Evolutionary conservation across 2,113 vertebrate species (phyloP), one percentile per base, ranked within the genome.

Genomic region (Chamaetylas fuelleborni): DNA sequence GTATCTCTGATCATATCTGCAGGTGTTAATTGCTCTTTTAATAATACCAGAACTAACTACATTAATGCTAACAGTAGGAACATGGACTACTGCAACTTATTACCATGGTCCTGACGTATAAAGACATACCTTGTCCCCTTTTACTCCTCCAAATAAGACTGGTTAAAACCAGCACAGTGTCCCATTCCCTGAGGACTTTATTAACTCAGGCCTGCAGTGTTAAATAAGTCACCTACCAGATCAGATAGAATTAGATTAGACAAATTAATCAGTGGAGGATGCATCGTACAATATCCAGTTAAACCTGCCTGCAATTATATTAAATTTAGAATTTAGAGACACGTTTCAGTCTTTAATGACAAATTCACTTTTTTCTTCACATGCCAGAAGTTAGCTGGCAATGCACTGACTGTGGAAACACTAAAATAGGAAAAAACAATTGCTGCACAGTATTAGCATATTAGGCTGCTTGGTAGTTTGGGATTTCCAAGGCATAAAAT

Each of bases 1-100:
- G 47, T 53, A 95, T 93, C 93, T 94, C 85, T 89, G 92, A 95
- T 96, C 45, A 42, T 69, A 96, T 88, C 92, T 91, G 67, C 81
- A 96, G 86, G 87, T 95, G 90, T 96, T 97, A 97, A 98, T 96
- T 97, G 76, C 95, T 97, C 90, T 97, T 97, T 95, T 97, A 87
- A 96, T 97, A 97, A 95, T 90, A 95, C 51, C 92, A 88, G 95
- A 92, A 90, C 90, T 93, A 97, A 96, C 95, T 92, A 76, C 90
- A 96, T 96, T 94, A 98, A 96, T 57, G 70, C 83, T 96, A 96
- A 95, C 89, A 80, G 91, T 95, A 50, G 77, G 65, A 95, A 67
- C 22, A 7, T 29, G 65, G 60, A 84, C 94, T 94, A 79, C 45
- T 50, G 74, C 42, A 97, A 95, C 40, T 92, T 89, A 91, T 67